phyloP scores from a whole-genome alignment of 2,888 invertebrate genomes.

The Standfussiana lucernea region DNA sequence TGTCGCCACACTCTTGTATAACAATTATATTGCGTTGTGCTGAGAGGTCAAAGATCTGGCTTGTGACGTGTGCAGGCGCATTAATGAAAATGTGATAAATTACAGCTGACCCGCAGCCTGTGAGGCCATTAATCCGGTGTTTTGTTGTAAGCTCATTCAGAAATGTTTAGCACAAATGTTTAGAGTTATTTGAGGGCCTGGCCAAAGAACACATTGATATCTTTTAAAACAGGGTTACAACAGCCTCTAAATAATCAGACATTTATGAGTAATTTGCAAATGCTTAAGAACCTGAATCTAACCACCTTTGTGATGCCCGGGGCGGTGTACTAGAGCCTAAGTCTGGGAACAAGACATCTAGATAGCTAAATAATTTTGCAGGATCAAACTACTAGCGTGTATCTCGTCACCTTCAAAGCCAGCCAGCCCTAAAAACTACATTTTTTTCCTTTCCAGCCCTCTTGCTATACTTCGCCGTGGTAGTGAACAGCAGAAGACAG shows the following conservation, averaged over 20 bases:
- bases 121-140: neutral
- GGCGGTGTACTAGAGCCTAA: neutral
- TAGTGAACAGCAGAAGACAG: slow-evolving; percentile 80
- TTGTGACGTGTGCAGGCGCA: slow-evolving; percentile 8
- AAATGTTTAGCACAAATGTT: neutral
- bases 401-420: neutral
- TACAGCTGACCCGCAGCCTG: neutral
- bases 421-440: no score
- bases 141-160: neutral
- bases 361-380: neutral
- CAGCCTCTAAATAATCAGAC: neutral
- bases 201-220: no score
- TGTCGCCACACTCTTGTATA: slow-evolving; percentile 46
- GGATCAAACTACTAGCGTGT: neutral
- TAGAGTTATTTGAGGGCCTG: neutral
- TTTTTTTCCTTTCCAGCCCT: slow-evolving; percentile 78
- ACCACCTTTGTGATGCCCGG: neutral
- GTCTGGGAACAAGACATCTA: neutral
- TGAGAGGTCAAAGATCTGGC: slow-evolving; percentile 46
- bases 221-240: neutral
- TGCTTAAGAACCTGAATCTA: neutral
- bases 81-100: slow-evolving; percentile 10
- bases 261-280: neutral
- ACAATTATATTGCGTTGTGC: slow-evolving; percentile 21
- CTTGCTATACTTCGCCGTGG: slow-evolving; percentile 79